Evolutionary conservation across 2,797 vertebrate genomes (phyloP).

Genomic region (Podarcis lilfordi): DNA sequence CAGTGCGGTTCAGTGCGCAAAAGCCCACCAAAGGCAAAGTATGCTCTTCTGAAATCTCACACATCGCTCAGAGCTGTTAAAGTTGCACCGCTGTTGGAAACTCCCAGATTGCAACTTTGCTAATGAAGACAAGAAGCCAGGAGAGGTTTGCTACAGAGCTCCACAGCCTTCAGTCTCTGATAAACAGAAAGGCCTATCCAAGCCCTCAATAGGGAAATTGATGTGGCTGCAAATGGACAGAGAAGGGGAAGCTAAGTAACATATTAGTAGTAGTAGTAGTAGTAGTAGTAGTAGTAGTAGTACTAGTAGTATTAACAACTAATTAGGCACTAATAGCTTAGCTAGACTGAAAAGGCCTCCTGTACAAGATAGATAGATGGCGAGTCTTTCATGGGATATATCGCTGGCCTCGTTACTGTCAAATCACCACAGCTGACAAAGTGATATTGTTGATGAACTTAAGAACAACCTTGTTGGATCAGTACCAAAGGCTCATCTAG

Average conservation of each 20-base stretch:
- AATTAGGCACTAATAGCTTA: not conserved
- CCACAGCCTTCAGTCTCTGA: slow-evolving; percentile 11
- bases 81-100: not conserved
- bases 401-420: not conserved
- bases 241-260: accelerated
- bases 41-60: not conserved
- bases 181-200: slow-evolving; percentile 20
- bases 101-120: slow-evolving; percentile 9
- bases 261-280: not conserved
- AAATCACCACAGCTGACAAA: not conserved
- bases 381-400: not conserved
- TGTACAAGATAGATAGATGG: not conserved
- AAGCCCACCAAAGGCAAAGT: slow-evolving; percentile 27
- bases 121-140: slow-evolving; percentile 30
- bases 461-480: no score
- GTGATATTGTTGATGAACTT: not conserved
- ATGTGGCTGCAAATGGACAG: not conserved
- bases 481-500: no score
- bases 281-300: not conserved
- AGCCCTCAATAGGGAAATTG: not conserved
- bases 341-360: not conserved
- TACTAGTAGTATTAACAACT: not conserved
- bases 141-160: slow-evolving; percentile 6
- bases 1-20: accelerated
- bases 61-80: not conserved